Base-by-base conservation (phyloP, 2,888 invertebrate genomes). In the Epistrophe grossulariae region DNA sequence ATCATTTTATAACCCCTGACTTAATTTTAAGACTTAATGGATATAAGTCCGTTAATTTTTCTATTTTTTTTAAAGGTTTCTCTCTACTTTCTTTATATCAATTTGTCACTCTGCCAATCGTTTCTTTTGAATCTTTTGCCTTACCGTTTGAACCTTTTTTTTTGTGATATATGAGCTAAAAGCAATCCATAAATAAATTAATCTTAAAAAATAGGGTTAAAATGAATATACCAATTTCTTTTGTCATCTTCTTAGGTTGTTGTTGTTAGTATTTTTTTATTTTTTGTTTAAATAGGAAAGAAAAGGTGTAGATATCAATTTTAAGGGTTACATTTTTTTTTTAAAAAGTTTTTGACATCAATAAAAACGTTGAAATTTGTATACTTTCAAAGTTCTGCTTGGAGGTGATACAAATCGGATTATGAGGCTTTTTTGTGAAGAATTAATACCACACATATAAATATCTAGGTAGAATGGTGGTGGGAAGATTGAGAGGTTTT, bases 31-130 rank as follows among this genome's bases (percentile, higher is more conserved):
- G n/a, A 17, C 38, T 60, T 40, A 19, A 19, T 15, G 6, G 19
- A 60, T 60, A 13, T 13, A 13, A 13, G n/a, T 15, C 28, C 10
- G 7, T n/a, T 35, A 17, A 57, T 45, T 57, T 57, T 57, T 5
- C 24, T 52, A 4, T 59, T 17, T 28, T 5, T 38, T 2, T 8
- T 6, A 38, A 38, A 19, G 38, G 10, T n/a, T 7, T 10, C 3
- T 0, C 4, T 1, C 28, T 8, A 0, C 1, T 24, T 24, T 28
- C 55, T 57, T 31, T 28, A n/a, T 57, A 57, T 35, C 57, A 57
- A 57, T 57, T 57, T 57, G 57, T 57, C 57, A 57, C 57, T 57
- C 57, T 57, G 31, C 10, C 57, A 57, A 57, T 57, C 35, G 57
- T 5, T 57, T 35, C n/a, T n/a, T 57, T 57, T 55, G 28, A 17